Conservation (phyloP, 2,113 vertebrate genomes). For the Mola mola region DNA sequence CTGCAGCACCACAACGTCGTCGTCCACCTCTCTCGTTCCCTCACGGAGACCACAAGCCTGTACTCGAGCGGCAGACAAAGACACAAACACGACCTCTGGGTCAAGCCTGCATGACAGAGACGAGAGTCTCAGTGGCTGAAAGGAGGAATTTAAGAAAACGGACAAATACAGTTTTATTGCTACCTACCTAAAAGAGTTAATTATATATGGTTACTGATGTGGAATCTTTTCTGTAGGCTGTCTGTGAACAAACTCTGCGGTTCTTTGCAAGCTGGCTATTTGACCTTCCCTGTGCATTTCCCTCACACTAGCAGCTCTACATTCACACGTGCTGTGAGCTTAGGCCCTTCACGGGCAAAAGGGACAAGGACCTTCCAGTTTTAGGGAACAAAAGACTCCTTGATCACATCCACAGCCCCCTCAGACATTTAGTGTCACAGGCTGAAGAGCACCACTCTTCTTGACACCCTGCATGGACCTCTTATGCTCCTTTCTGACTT, state of each 20-base stretch:
- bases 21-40: slow-evolving; percentile 38
- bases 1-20: slow-evolving; percentile 32
- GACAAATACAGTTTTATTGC: slow-evolving; percentile 78
- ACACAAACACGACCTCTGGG: slow-evolving; percentile 66
- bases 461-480: slow-evolving; percentile 38
- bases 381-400: slow-evolving; percentile 57
- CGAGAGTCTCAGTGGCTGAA: slow-evolving; percentile 46
- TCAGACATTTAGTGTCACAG: slow-evolving; percentile 40
- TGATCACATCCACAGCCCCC: slow-evolving; percentile 46
- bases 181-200: slow-evolving; percentile 80
- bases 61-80: slow-evolving; percentile 64
- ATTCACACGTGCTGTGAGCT: slow-evolving; percentile 58
- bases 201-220: slow-evolving; percentile 79
- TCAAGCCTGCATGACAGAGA: slow-evolving; percentile 63
- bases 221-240: slow-evolving; percentile 76
- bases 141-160: slow-evolving; percentile 72
- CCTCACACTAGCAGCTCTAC: slow-evolving; percentile 57
- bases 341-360: slow-evolving; percentile 15
- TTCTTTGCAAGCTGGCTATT: slow-evolving; percentile 82
- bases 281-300: slow-evolving; percentile 69
- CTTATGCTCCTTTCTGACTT: slow-evolving; percentile 38
- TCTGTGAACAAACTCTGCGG: slow-evolving; percentile 78
- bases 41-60: slow-evolving; percentile 66
- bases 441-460: slow-evolving; percentile 40
- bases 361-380: slow-evolving; percentile 57